These are phyloP conservation scores for Hanleya hanleyi DNA, from an alignment of 2,888 invertebrate genomes.

Conservation along the genomic window DNA sequence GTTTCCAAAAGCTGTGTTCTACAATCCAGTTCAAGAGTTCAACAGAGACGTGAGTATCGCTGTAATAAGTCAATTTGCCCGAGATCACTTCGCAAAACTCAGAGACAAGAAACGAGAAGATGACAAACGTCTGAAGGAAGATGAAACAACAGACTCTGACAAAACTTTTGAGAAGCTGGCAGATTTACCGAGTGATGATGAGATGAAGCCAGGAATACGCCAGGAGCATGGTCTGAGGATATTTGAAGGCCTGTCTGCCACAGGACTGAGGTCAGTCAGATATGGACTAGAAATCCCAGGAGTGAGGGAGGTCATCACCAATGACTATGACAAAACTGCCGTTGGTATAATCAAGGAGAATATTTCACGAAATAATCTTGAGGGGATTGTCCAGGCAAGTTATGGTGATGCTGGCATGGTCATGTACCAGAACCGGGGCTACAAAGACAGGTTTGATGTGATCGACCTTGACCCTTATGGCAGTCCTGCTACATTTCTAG, in stretches of 20 bases:
- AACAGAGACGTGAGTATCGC: slow-evolving; percentile 88
- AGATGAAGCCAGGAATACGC: slow-evolving; percentile 47
- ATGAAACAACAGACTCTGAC: background rate
- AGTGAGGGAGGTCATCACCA: slow-evolving; percentile 85
- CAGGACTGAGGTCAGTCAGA: slow-evolving; percentile 94
- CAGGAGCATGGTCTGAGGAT: slow-evolving; percentile 76
- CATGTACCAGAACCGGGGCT: slow-evolving; percentile 77
- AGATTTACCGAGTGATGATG: background rate
- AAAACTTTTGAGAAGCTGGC: background rate
- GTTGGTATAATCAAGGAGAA: slow-evolving; percentile 90
- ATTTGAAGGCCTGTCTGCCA: slow-evolving; percentile 95
- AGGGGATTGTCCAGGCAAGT: slow-evolving; percentile 82
- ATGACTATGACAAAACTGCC: slow-evolving; percentile 90
- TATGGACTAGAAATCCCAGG: slow-evolving; percentile 95
- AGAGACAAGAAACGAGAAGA: slow-evolving; percentile 6
- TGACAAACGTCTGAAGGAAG: background rate
- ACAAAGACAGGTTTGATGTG: slow-evolving; percentile 84
- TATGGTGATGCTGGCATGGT: slow-evolving; percentile 86
- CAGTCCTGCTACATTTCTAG: slow-evolving; percentile 91
- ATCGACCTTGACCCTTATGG: slow-evolving; percentile 99
- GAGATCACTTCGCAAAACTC: slow-evolving; percentile 9
- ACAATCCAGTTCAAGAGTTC: slow-evolving; percentile 95
- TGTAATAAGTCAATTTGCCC: slow-evolving; percentile 63
- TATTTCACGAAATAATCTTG: slow-evolving; percentile 83
- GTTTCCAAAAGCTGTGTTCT: slow-evolving; percentile 86